Percentiles rank a stretch among this genome's conserved stretches.
These are phyloP conservation scores for Perca schrenkii DNA, from an alignment of 2,113 vertebrate species.

Conservation along the genomic window DNA sequence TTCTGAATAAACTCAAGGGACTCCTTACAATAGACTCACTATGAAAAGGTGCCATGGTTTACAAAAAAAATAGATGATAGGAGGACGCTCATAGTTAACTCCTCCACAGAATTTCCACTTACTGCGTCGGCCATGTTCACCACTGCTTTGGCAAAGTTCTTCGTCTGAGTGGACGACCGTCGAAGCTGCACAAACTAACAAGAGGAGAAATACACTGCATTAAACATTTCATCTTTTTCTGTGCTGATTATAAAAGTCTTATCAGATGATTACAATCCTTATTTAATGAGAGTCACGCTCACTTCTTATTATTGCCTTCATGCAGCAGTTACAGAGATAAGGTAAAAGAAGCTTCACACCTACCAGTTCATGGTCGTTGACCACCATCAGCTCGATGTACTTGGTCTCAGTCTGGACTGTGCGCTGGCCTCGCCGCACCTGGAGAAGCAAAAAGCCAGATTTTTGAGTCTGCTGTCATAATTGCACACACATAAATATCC, in stretches of 20 bases:
- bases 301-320: neutral
- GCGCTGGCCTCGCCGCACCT: conserved; percentile 90
- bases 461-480: neutral
- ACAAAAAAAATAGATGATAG: neutral
- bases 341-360: conserved; percentile 32
- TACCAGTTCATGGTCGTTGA: conserved; percentile 95
- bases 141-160: conserved; percentile 96
- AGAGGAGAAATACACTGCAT: conserved; percentile 9
- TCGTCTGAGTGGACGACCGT: conserved; percentile 89
- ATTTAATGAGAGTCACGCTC: neutral
- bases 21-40: neutral
- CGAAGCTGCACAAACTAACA: conserved; percentile 91
- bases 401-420: conserved; percentile 98
- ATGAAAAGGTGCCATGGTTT: neutral
- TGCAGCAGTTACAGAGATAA: neutral
- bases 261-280: neutral
- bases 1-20: neutral
- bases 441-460: conserved; percentile 27
- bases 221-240: neutral
- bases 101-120: conserved; percentile 59
- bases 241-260: neutral
- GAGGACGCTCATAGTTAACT: neutral
- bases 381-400: conserved; percentile 96
- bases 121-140: conserved; percentile 98
- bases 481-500: conserved; percentile 8